These are phyloP conservation scores for Deroplatys truncata DNA, from an alignment of 2,888 invertebrate species.

Conservation along the genomic window DNA sequence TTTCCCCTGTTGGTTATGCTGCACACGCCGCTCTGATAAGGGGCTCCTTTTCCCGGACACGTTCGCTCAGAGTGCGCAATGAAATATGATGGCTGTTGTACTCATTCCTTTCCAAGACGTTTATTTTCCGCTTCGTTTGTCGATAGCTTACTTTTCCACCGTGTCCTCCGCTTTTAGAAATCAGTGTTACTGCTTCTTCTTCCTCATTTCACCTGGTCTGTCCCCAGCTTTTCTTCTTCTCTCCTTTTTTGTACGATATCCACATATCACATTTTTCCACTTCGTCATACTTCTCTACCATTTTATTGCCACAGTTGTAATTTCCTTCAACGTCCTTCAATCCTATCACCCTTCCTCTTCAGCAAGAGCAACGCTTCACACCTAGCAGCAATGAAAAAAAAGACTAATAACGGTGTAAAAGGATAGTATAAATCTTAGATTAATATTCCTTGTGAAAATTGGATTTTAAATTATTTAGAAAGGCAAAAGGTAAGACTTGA, in stretches of 20 bases:
- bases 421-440: too few relatives aligned
- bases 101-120: background rate
- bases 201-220: background rate
- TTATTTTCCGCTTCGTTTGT: background rate
- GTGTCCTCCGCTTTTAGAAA: background rate
- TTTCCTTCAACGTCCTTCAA: background rate
- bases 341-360: background rate
- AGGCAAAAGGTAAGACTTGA: too few relatives aligned
- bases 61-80: background rate
- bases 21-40: background rate
- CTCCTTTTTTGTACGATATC: background rate
- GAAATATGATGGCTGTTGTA: background rate
- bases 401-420: background rate
- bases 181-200: background rate
- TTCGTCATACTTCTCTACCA: background rate
- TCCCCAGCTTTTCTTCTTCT: background rate
- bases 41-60: background rate
- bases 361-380: background rate
- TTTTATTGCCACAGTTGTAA: background rate
- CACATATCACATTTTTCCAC: background rate
- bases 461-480: too few relatives aligned
- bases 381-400: background rate
- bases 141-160: background rate
- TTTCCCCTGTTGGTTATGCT: background rate
- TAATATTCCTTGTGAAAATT: too few relatives aligned